These are phyloP conservation scores for Trichogramma evanescens DNA, from an alignment of 2,888 invertebrate genomes.

Conservation along the genomic window DNA sequence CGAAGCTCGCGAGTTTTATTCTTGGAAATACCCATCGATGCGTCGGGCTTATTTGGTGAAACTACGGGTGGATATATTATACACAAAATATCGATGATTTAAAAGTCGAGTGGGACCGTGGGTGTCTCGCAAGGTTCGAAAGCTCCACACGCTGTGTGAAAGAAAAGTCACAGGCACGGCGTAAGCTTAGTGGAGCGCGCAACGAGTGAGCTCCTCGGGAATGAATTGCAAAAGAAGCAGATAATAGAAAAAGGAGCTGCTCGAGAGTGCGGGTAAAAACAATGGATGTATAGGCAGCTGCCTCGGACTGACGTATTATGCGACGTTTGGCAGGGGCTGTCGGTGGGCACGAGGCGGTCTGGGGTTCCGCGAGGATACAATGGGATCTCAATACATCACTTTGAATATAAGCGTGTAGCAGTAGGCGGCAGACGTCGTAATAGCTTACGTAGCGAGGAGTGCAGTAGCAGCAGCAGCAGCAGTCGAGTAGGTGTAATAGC, in stretches of 20 bases:
- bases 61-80: too few relatives aligned
- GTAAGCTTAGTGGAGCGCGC: too few relatives aligned
- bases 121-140: too few relatives aligned
- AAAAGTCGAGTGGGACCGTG: too few relatives aligned
- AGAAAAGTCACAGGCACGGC: too few relatives aligned
- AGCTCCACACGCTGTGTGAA: too few relatives aligned
- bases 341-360: constrained; percentile 44
- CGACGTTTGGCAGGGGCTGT: constrained; percentile 32
- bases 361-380: constrained; percentile 47
- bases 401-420: constrained; percentile 36
- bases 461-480: constrained; percentile 29
- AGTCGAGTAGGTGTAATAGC: too few relatives aligned
- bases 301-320: constrained; percentile 38
- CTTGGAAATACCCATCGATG: too few relatives aligned
- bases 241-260: constrained; percentile 1
- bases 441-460: constrained; percentile 43
- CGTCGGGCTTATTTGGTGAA: too few relatives aligned
- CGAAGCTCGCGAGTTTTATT: too few relatives aligned
- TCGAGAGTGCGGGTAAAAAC: neutral
- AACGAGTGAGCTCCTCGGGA: neutral
- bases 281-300: neutral
- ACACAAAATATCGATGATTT: too few relatives aligned
- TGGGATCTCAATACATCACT: constrained; percentile 49
- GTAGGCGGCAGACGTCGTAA: constrained; percentile 39
- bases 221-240: neutral